Conservation (phyloP, 2,888 invertebrate species). For the Quadroppia sp. region DNA sequence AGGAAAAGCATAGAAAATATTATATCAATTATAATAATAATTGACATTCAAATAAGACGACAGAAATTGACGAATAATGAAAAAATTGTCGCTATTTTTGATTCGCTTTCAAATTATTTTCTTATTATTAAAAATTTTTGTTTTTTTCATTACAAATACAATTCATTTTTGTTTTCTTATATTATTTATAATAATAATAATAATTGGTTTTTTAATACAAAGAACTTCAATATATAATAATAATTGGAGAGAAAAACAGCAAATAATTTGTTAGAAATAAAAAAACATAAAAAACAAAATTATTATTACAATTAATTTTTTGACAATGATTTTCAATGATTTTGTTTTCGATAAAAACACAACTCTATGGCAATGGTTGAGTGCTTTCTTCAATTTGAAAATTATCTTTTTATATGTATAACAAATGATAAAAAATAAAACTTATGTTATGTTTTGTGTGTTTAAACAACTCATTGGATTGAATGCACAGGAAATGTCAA, state of each 20-base stretch:
- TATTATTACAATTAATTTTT: constrained; percentile 35
- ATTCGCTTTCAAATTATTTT: constrained; percentile 7
- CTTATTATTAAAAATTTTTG: constrained; percentile 15
- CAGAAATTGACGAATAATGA: not conserved
- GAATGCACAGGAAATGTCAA: constrained; percentile 34
- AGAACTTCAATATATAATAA: not conserved
- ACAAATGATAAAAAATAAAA: no score
- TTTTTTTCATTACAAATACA: constrained; percentile 34
- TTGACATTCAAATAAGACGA: not conserved
- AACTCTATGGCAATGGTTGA: not conserved
- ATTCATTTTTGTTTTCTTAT: not conserved
- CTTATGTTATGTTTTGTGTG: not conserved
- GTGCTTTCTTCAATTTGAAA: constrained; percentile 26
- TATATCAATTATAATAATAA: not conserved
- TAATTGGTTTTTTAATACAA: constrained; percentile 8
- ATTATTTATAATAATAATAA: not conserved
- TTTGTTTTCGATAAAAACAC: not conserved
- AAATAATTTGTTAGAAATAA: not conserved
- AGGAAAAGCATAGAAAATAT: not conserved
- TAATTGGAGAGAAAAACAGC: not conserved
- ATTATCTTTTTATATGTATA: constrained; percentile 3
- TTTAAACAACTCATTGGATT: not conserved
- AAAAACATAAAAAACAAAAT: not conserved
- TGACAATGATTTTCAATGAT: not conserved
- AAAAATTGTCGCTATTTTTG: not conserved